A percentile compares a stretch with the other conserved stretches of the same genome.
These are phyloP conservation scores for Palloptera scutellata DNA, from an alignment of 2,888 invertebrate genomes.

Conservation along the genomic window DNA sequence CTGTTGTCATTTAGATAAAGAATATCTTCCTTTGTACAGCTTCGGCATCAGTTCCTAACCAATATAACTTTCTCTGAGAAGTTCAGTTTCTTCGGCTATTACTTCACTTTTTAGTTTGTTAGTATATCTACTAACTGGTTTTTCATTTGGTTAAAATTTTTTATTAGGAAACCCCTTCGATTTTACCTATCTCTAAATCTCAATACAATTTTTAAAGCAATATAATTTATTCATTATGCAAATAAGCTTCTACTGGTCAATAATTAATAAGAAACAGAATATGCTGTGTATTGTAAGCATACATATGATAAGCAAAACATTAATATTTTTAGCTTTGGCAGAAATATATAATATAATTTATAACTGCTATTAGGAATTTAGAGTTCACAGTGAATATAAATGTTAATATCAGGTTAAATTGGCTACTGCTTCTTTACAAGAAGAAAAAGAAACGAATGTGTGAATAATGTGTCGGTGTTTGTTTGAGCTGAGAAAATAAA, in stretches of 20 bases:
- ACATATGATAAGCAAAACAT: constrained; percentile 28
- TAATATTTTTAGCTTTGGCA: constrained; percentile 35
- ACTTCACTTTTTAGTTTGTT: neutral
- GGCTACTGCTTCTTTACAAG: constrained; percentile 16
- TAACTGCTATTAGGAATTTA: constrained; percentile 40
- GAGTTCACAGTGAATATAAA: constrained; percentile 35
- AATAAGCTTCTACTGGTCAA: constrained; percentile 33
- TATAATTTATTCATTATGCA: constrained; percentile 46
- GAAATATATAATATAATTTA: constrained; percentile 37
- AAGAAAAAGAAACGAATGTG: constrained; percentile 29
- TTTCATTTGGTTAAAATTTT: constrained; percentile 13
- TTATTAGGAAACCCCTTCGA: constrained; percentile 30
- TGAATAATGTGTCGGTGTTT: constrained; percentile 43
- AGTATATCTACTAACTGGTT: constrained; percentile 15
- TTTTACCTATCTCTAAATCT: constrained; percentile 24
- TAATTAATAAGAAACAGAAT: constrained; percentile 36
- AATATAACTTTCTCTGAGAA: constrained; percentile 12
- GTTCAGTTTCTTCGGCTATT: neutral
- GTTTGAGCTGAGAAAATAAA: neutral
- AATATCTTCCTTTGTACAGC: neutral
- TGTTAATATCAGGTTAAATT: constrained; percentile 7
- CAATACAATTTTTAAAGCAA: constrained; percentile 15
- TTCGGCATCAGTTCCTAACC: neutral
- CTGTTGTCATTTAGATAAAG: neutral
- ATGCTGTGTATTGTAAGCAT: neutral